phyloP scores from a whole-genome alignment of 2,797 vertebrate species.

The Macroramphosus scolopax region DNA sequence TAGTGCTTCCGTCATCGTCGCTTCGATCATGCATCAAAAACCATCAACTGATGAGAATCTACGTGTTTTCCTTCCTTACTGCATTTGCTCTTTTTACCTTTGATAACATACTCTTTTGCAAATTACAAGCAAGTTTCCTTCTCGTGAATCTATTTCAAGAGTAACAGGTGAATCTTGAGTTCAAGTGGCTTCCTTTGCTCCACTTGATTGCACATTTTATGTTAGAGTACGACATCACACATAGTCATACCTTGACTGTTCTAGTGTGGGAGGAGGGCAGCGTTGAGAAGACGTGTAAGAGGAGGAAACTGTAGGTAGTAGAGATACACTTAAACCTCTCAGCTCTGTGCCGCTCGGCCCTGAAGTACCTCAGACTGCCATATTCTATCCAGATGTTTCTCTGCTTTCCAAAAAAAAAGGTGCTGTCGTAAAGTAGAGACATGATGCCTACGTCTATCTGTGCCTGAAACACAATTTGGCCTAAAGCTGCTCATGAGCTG shows the following conservation, averaged over 20 bases:
- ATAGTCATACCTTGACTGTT: conserved; percentile 52
- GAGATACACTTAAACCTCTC: conserved; percentile 28
- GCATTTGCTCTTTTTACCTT: conserved; percentile 40
- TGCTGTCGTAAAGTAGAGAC: conserved; percentile 54
- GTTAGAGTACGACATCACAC: conserved; percentile 33
- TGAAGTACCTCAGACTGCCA: conserved; percentile 69
- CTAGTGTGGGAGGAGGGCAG: conserved; percentile 18
- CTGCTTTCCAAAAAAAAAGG: conserved; percentile 43
- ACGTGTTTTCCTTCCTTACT: conserved; percentile 21
- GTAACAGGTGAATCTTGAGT: conserved; percentile 6
- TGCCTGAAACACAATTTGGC: conserved; percentile 73
- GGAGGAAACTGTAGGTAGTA: conserved; percentile 20
- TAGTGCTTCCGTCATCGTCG: neutral
- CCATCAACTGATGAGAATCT: conserved; percentile 10
- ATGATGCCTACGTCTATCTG: conserved; percentile 67
- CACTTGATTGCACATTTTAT: conserved; percentile 54
- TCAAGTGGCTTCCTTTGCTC: conserved; percentile 10
- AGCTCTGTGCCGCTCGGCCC: conserved; percentile 31
- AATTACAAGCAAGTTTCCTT: conserved; percentile 11
- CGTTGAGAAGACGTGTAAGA: conserved; percentile 1
- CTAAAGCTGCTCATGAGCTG: conserved; percentile 49
- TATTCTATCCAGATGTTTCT: conserved; percentile 47
- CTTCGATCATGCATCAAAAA: conserved; percentile 13
- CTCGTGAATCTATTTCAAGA: conserved; percentile 15
- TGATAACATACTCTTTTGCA: conserved; percentile 18